Evolutionary conservation across 2,113 vertebrate species (phyloP), one percentile per base, ranked within the genome.

Genomic region (Gadus chalcogrammus): DNA sequence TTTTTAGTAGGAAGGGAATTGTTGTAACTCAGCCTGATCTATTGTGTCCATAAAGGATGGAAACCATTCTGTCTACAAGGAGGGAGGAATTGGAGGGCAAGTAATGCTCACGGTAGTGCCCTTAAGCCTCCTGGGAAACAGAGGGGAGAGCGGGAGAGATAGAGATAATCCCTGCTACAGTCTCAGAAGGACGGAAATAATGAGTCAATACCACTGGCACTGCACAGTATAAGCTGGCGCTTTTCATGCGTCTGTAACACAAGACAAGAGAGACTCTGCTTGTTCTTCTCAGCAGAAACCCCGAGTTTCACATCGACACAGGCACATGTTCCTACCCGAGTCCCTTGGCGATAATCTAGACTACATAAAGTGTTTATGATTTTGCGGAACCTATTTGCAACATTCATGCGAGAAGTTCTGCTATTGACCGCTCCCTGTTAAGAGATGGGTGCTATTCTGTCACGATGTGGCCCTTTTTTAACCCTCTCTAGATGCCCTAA

Each of bases 81-180:
- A 48, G 42, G 42, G 42, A 48, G 42, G 42, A 48, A 13, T 4
- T 35, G 72, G 74, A 75, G 68, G 75, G 16, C 73, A 73, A 78
- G 77, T 83, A 82, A 85, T 85, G 78, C 84, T 78, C 70, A 82
- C 79, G 74, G 72, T 71, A 64, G 78, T 75, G 64, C 70, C 64
- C 77, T 72, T 88, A 88, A 88, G 80, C 83, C 77, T 85, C 84
- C 87, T 88, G 85, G 72, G 82, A 86, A 79, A 85, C 74, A 69
- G 64, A 70, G 71, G 20, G 13, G 55, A 58, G 55, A 58, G 53
- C 8, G 52, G 13, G 55, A 58, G 69, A 52, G 59, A 79, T 70
- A 77, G 64, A 77, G 71, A 83, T 87, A 85, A 90, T 88, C 84
- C 82, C 79, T 48, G 17, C 78, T 83, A 76, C 64, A 82, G 79